phyloP scores from a whole-genome alignment of 1,140 invertebrate genomes.

The Aphelinus atriplicis region DNA sequence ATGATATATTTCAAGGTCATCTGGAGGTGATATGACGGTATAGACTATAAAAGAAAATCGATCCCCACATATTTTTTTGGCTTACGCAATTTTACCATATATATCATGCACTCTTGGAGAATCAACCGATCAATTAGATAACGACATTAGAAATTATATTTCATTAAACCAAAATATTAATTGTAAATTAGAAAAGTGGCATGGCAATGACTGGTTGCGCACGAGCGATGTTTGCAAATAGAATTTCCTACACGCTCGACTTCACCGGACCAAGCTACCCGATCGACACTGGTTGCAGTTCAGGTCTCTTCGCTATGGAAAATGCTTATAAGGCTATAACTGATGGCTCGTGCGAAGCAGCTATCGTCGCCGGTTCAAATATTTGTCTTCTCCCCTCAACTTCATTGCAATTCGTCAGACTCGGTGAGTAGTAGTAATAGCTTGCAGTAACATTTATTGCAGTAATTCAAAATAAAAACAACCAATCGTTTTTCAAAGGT shows the following conservation, averaged over 20 bases:
- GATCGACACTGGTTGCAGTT: slow-evolving; percentile 88
- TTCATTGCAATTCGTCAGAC: slow-evolving; percentile 74
- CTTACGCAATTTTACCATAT: no score
- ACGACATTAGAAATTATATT: no score
- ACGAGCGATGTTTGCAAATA: slow-evolving; percentile 86
- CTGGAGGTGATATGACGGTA: no score
- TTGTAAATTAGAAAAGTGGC: background rate
- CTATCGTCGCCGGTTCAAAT: slow-evolving; percentile 82
- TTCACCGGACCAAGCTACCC: slow-evolving; percentile 77
- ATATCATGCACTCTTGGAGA: no score
- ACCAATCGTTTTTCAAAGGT: slow-evolving; percentile 6
- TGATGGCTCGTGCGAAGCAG: slow-evolving; percentile 80
- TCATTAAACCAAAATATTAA: no score
- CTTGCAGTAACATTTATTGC: no score
- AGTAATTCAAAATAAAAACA: background rate
- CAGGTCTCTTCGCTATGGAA: slow-evolving; percentile 81
- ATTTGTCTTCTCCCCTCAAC: slow-evolving; percentile 81
- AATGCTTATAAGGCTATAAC: slow-evolving; percentile 78
- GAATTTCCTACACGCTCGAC: slow-evolving; percentile 77
- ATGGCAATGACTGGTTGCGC: slow-evolving; percentile 67
- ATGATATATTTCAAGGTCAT: no score
- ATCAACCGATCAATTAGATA: no score
- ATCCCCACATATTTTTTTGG: no score
- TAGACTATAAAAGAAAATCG: no score
- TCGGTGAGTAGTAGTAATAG: background rate